Evolutionary conservation across 2,113 vertebrate species (phyloP).

Genomic region (Pangasianodon hypophthalmus): DNA sequence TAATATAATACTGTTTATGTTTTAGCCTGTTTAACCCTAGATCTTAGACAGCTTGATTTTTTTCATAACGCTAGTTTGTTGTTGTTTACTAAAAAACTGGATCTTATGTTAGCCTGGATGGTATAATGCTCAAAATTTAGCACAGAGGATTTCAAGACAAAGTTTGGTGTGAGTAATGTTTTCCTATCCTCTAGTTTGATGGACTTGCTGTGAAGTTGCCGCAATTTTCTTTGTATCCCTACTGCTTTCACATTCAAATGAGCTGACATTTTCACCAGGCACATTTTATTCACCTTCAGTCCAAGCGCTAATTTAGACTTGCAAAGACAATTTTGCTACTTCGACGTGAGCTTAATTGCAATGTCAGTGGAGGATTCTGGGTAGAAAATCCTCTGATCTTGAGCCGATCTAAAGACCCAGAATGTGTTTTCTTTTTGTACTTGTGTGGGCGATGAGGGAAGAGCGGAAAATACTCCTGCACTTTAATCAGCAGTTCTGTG

Average conservation of each 20-base stretch:
- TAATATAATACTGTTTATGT: not conserved
- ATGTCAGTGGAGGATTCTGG: not conserved
- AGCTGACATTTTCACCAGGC: slow-evolving; percentile 18
- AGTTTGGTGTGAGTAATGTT: not conserved
- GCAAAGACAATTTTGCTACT: slow-evolving; percentile 3
- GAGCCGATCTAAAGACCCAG: not conserved
- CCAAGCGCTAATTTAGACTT: slow-evolving; percentile 15
- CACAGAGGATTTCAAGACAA: not conserved
- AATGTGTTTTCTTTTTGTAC: not conserved
- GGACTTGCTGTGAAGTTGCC: not conserved
- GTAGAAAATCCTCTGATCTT: not conserved
- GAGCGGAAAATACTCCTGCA: not conserved
- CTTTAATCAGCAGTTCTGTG: slow-evolving; percentile 28
- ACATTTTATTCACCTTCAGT: not conserved
- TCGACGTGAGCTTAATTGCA: slow-evolving; percentile 3
- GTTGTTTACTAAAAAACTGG: not conserved
- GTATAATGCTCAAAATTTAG: not conserved
- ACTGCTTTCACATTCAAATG: not conserved
- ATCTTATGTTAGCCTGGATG: not conserved
- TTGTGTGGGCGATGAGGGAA: not conserved
- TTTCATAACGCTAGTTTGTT: not conserved
- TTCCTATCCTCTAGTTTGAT: not conserved
- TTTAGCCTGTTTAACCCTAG: not conserved
- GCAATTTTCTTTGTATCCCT: not conserved
- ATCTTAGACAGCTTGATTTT: not conserved